Percentiles rank a stretch among this genome's conserved stretches.
These are phyloP conservation scores for Myiopsitta monachus DNA, from an alignment of 2,113 vertebrate species.

Conservation along the genomic window DNA sequence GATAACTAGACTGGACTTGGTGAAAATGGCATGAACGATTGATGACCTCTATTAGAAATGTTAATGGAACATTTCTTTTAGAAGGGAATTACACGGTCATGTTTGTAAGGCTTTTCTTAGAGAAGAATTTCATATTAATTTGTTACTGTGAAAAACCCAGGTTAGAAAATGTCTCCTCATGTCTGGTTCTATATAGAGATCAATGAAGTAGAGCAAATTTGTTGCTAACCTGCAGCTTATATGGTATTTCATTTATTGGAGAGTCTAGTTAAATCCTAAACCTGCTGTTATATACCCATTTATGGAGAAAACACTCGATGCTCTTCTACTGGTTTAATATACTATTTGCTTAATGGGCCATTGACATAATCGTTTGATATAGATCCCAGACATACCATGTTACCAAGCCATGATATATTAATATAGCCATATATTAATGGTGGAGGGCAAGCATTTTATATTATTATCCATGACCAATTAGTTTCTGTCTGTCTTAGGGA, in stretches of 20 bases:
- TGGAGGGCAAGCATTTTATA: slow-evolving; percentile 52
- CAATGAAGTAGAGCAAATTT: slow-evolving; percentile 35
- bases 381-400: slow-evolving; percentile 58
- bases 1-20: background rate
- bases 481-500: slow-evolving; percentile 50
- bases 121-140: slow-evolving; percentile 46
- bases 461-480: slow-evolving; percentile 72
- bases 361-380: slow-evolving; percentile 68
- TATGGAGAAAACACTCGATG: slow-evolving; percentile 36
- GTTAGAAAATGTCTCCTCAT: background rate
- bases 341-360: slow-evolving; percentile 72
- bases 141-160: background rate
- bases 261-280: slow-evolving; percentile 51
- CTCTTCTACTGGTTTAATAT: slow-evolving; percentile 63
- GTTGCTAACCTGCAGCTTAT: slow-evolving; percentile 33
- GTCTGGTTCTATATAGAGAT: slow-evolving; percentile 13
- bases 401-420: slow-evolving; percentile 66
- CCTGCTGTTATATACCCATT: slow-evolving; percentile 38
- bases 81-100: slow-evolving; percentile 14
- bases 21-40: background rate
- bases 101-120: slow-evolving; percentile 35
- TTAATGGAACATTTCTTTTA: slow-evolving; percentile 40
- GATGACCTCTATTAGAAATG: slow-evolving; percentile 15
- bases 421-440: slow-evolving; percentile 56
- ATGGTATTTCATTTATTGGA: slow-evolving; percentile 34